Evolutionary conservation across 2,888 invertebrate genomes (phyloP).

Genomic region (Euproctis similis): DNA sequence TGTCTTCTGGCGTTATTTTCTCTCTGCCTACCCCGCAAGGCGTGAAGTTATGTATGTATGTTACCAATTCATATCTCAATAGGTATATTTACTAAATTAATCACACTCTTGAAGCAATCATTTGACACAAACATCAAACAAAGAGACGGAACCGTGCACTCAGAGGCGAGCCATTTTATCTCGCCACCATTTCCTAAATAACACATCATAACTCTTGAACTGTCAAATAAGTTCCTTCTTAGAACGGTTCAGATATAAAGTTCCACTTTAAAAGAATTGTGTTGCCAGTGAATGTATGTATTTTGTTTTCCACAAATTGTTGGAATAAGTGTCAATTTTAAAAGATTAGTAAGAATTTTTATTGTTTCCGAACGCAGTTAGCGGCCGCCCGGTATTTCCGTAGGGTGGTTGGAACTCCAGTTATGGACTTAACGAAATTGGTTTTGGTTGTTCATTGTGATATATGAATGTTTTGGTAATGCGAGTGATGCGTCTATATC

Average conservation of each 20-base stretch:
- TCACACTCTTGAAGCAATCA: not conserved
- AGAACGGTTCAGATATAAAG: conserved; percentile 8
- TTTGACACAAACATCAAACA: conserved; percentile 4
- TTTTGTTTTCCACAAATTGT: conserved; percentile 26
- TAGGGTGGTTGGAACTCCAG: conserved; percentile 16
- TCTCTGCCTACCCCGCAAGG: no score
- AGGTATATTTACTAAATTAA: no score
- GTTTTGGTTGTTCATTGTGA: conserved; percentile 5
- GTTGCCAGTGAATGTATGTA: conserved; percentile 10
- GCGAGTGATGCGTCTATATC: no score
- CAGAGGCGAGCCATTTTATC: conserved; percentile 6
- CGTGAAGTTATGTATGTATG: no score
- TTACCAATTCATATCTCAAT: no score
- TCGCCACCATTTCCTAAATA: conserved; percentile 22
- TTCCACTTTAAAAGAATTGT: conserved; percentile 5
- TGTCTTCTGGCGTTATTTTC: no score
- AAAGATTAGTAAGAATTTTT: conserved; percentile 45
- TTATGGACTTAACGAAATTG: conserved; percentile 7
- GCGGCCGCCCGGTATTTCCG: conserved; percentile 33
- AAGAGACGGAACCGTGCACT: conserved; percentile 3
- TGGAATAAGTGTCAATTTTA: conserved; percentile 30
- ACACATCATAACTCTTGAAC: conserved; percentile 17
- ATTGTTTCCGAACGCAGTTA: conserved; percentile 45
- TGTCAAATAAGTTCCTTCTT: conserved; percentile 22
- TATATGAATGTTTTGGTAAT: conserved; percentile 2